Base-by-base conservation (phyloP, 2,888 invertebrate genomes). In the Rhogogaster chlorosoma region DNA sequence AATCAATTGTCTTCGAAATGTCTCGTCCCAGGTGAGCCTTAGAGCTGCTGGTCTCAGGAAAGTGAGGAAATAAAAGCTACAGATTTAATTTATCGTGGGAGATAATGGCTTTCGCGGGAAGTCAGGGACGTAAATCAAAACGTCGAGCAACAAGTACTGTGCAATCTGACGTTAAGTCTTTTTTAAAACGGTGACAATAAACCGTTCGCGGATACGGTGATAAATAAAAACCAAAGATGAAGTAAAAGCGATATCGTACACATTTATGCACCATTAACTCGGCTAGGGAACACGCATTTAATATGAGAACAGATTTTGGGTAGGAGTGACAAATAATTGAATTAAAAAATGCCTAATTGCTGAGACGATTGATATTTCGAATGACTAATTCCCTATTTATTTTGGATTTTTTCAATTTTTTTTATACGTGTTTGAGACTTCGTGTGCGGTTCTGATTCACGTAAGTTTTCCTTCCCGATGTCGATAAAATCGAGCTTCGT, bases 91-190 rank as follows among this genome's bases (percentile, higher is more conserved):
- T 73, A 73, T 26, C 26, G 42, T 42, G 26, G 2, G 26, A 73
- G 42, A 32, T 67, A 67, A 67, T 32, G 67, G 61, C 61, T 29
- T 61, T 29, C 12, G 71, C 1, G n/a, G 10, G 38, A 71, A 73
- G n/a, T 73, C 26, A 12, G 42, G n/a, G 2, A 42, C 73, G 73
- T 73, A 42, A 42, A 26, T 73, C 73, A 73, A 26, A 32, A 67
- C 29, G 18, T 26, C 10, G 42, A n/a, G 73, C 73, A 73, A 73
- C 73, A 73, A 73, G 73, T 73, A 67, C 29, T 42, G 26, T 12
- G 22, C 9, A 26, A 73, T 73, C 26, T 10, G 73, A 45, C 22
- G 26, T 73, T 73, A 73, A 38, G 42, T 26, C 26, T n/a, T 42
- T 0, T 10, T 38, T n/a, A 36, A 70, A 70, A 32, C 7, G n/a